Percentiles rank a stretch among this genome's conserved stretches.
These are phyloP conservation scores for Lamellibrachia columna DNA, from an alignment of 2,888 invertebrate genomes.

Conservation along the genomic window DNA sequence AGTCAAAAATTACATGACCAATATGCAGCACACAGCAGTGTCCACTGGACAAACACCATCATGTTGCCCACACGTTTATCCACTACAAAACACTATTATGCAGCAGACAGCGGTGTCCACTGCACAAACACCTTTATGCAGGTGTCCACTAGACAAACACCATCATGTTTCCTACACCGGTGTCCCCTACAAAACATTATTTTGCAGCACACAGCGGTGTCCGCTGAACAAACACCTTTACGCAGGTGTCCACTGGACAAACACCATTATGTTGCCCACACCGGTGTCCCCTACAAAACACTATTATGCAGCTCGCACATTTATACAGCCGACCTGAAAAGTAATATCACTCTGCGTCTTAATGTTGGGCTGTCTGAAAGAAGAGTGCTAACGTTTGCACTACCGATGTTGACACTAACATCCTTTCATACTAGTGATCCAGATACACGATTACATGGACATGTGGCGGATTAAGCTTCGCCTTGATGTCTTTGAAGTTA, in stretches of 20 bases:
- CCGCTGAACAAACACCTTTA: background rate
- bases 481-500: background rate
- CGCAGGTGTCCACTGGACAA: background rate
- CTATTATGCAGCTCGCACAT: background rate
- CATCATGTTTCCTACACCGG: background rate
- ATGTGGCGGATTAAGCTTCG: background rate
- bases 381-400: background rate
- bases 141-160: background rate
- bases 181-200: background rate
- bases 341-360: background rate
- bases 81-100: background rate
- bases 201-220: background rate
- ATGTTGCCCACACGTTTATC: background rate
- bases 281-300: background rate
- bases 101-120: background rate
- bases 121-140: background rate
- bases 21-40: background rate
- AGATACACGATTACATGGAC: background rate
- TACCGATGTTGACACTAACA: background rate
- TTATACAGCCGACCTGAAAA: no score
- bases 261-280: background rate
- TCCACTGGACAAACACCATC: background rate
- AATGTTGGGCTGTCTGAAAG: background rate
- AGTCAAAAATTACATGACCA: slow-evolving; percentile 19
- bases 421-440: background rate